Base-by-base conservation (phyloP, 2,797 vertebrate genomes). In the Momotus momota region DNA sequence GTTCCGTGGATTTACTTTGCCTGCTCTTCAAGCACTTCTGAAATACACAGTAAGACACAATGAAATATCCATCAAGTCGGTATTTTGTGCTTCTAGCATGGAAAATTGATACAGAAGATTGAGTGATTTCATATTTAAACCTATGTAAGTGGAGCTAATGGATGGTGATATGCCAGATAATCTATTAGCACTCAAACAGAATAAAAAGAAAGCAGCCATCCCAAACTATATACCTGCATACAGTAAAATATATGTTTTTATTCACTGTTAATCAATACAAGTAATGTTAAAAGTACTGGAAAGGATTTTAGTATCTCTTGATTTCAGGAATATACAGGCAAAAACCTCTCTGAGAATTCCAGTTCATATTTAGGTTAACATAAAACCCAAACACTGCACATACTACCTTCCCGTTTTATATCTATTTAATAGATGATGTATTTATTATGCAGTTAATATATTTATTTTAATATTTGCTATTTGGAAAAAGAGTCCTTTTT, bases 91-190 rank as follows among this genome's bases (percentile, higher is more conserved):
- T 91, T 81, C 73, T 51, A 60, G 54, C 21, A 7, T 3, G 31
- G 66, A 90, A 91, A 94, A 92, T 9, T 54, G 27, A 61, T 87
- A 87, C 64, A 83, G 38, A 81, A 80, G n/a, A 85, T 35, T 43
- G 52, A 89, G 66, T 55, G 75, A 75, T 83, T 88, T 86, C 25
- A 5, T 48, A 78, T 75, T 72, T 70, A 91, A 93, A 90, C 17
- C 46, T 19, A 54, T 38, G 21, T 71, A 91, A 88, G 23, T 58
- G 61, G 21, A 92, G 77, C 31, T 85, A 86, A 83, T 18, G 51
- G 57, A 54, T 0, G 1, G 35, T 38, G 72, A 86, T 64, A 79
- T 38, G 52, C 43, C 73, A 91, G 83, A 75, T 29, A 69, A 92
- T 61, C 45, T 48, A 58, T 79, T 78, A 62, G 38, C 52, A 90